Evolutionary conservation across 2,797 vertebrate genomes (phyloP).

Genomic region (Alfaro cultratus): DNA sequence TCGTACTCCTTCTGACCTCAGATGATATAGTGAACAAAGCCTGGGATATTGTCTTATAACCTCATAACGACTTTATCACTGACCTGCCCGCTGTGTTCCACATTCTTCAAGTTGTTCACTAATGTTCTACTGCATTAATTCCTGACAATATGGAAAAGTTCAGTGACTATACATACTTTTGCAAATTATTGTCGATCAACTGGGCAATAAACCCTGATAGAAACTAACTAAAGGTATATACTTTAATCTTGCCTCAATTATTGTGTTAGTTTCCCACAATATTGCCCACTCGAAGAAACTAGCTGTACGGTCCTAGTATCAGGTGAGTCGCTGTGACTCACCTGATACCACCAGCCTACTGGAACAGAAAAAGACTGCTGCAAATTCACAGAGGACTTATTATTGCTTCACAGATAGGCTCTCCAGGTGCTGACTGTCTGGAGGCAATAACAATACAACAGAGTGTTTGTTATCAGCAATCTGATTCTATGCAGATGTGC

Average conservation of each 20-base stretch:
- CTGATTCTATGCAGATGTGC: conserved; percentile 11
- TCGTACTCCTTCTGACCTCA: not conserved
- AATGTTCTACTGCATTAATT: not conserved
- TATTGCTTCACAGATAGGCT: conserved; percentile 10
- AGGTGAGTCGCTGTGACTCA: conserved; percentile 2
- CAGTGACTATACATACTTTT: not conserved
- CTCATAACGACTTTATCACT: not conserved
- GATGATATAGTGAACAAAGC: not conserved
- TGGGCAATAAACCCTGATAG: too few relatives aligned
- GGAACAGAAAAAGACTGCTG: conserved; percentile 12
- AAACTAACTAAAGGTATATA: not conserved
- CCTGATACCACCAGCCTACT: not conserved
- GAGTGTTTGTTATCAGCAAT: conserved; percentile 10
- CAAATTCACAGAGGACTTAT: conserved; percentile 8
- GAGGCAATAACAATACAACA: conserved; percentile 40
- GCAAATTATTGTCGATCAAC: not conserved
- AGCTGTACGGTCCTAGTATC: not conserved
- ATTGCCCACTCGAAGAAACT: not conserved
- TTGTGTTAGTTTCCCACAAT: not conserved
- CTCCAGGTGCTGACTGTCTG: conserved; percentile 41
- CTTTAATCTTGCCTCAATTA: not conserved
- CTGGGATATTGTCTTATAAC: not conserved
- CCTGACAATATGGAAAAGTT: not conserved
- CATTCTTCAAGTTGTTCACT: not conserved
- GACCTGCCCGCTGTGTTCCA: not conserved